These are phyloP conservation scores for Rotaria magnacalcarata DNA, from an alignment of 2,888 invertebrate genomes.

Conservation along the genomic window DNA sequence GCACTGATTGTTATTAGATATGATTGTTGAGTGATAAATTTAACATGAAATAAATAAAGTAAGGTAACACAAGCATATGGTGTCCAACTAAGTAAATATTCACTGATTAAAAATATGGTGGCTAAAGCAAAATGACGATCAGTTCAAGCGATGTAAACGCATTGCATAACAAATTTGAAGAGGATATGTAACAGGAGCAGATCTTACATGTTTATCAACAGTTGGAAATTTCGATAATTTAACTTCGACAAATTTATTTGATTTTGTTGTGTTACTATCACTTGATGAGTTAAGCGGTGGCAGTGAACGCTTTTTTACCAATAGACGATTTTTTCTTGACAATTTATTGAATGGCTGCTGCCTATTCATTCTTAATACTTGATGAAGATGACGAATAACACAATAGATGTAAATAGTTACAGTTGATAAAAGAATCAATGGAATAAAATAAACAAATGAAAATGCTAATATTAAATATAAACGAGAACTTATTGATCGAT, in stretches of 20 bases:
- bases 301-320: too few relatives aligned
- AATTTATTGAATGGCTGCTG: too few relatives aligned
- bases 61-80: not conserved
- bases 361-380: not conserved
- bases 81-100: conserved; percentile 34
- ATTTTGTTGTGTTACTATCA: too few relatives aligned
- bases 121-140: conserved; percentile 20
- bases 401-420: conserved; percentile 4
- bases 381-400: not conserved
- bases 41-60: not conserved
- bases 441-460: not conserved
- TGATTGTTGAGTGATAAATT: not conserved
- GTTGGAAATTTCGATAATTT: not conserved
- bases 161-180: too few relatives aligned
- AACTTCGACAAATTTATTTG: not conserved
- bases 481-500: not conserved
- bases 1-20: not conserved
- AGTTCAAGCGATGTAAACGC: not conserved
- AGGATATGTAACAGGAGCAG: too few relatives aligned
- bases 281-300: not conserved
- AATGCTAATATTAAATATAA: not conserved
- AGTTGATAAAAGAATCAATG: not conserved
- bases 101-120: not conserved
- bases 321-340: too few relatives aligned
- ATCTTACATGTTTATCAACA: not conserved